These are phyloP conservation scores for Pitta sordida DNA, from an alignment of 2,113 vertebrate species.

Conservation along the genomic window DNA sequence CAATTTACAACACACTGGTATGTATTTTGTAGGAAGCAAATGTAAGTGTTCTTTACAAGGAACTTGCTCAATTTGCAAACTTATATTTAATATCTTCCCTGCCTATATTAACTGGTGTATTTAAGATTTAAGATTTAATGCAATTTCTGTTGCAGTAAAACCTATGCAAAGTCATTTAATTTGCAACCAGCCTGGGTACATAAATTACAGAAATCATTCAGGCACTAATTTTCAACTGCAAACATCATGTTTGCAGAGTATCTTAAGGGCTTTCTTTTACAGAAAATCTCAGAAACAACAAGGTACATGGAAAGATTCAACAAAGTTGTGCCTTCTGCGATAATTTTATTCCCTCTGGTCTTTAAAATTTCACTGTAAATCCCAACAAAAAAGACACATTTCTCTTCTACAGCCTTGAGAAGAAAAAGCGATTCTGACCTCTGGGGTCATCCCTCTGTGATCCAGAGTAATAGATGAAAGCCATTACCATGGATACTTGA, in stretches of 20 bases:
- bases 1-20: not conserved
- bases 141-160: not conserved
- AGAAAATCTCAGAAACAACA: not conserved
- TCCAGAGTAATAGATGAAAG: not conserved
- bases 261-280: not conserved
- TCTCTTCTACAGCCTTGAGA: not conserved
- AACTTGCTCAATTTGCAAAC: not conserved
- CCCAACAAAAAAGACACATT: not conserved
- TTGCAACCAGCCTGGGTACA: not conserved
- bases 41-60: not conserved
- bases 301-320: not conserved
- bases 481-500: not conserved
- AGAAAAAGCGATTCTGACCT: not conserved
- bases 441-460: not conserved
- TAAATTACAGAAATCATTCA: not conserved
- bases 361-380: not conserved
- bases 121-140: not conserved
- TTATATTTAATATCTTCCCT: not conserved
- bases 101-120: not conserved
- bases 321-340: not conserved
- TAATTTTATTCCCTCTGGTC: not conserved
- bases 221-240: not conserved
- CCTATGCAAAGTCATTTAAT: not conserved
- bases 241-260: not conserved
- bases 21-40: not conserved